Base-by-base conservation (phyloP, 2,888 invertebrate genomes). In the Stratiomys singularior region DNA sequence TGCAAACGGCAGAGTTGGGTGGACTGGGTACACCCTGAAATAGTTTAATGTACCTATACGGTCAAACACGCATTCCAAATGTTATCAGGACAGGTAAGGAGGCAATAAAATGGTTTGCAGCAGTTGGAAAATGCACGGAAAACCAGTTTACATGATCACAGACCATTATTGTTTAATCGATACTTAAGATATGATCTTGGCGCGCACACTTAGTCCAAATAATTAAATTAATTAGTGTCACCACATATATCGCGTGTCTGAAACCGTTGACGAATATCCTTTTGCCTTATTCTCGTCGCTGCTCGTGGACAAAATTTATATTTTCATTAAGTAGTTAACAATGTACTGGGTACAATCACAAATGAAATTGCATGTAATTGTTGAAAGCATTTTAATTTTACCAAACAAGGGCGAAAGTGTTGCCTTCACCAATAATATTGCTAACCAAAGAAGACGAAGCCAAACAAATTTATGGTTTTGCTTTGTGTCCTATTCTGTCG, bases 171-270 rank as follows among this genome's bases (percentile, higher is more conserved):
- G 80, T 82, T 81, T 81, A 82, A 82, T 82, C 82, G 81, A 82
- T 82, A 82, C 81, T 82, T 82, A 80, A 82, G 82, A 82, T 82
- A 81, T 30, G 64, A 80, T 80, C 80, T 80, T 27, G 18, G 76
- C 77, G 76, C 72, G 76, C 77, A 58, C 77, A 80, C 80, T 81
- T 82, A 81, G 81, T 81, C 79, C 77, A 82, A 81, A 82, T 82
- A 82, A 82, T 82, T 82, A 82, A 82, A 81, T 82, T 82, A 82
- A 82, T 82, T 82, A 81, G 79, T 81, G 82, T 81, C 81, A 81
- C 82, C 81, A 30, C 30, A 80, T 81, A n/a, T n/a, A 82, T 81
- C 80, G 82, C 82, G 82, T 82, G 82, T 77, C 72, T 37, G 11
- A 11, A 52, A n/a, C 18, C 52, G 37, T n/a, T n/a, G 21, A 13